Evolutionary conservation across 2,888 invertebrate species (phyloP), one percentile per base, ranked within the genome.

Genomic region (Drosophila mayaguana): DNA sequence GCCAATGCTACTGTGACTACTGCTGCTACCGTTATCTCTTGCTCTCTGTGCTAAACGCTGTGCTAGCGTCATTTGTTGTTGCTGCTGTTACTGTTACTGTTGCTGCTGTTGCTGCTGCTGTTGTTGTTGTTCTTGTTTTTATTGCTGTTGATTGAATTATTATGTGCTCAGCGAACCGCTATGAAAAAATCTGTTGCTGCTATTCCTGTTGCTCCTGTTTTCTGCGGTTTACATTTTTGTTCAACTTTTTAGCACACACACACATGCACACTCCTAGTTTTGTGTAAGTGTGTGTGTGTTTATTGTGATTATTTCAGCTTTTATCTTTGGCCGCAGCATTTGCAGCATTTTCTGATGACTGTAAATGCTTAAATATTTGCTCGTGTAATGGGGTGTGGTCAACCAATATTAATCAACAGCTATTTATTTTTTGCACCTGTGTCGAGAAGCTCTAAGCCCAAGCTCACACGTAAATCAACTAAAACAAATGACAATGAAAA

Each of bases 151-250:
- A 89, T 88, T 88, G 88, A 85, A 85, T 85, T 85, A 89, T 88
- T 88, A 89, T 85, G 88, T 89, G 89, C 88, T 76, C 88, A 88
- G 66, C 84, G 89, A 89, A 89, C 82, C 88, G 84, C 82, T 84
- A 77, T 25, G 69, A 75, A 78, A 50, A 76, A 84, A 89, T 84
- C 85, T 84, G 68, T 50, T 64, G 74, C 60, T 71, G 42, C 60
- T 66, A 40, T 63, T 72, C 54, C 68, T 81, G 66, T 65, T 70
- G 60, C 62, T 65, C 60, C 50, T 73, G 51, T 67, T 65, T 50
- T 59, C 59, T 61, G 65, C 57, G 67, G 57, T 72, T 72, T 63
- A 59, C 62, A 68, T 70, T 72, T 70, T 63, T 66, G 54, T 61
- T 72, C 66, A 59, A 60, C 42, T 71, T 80, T 80, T 86, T 77